Evolutionary conservation across 2,797 vertebrate genomes (phyloP).

Genomic region (Dryobates pubescens): DNA sequence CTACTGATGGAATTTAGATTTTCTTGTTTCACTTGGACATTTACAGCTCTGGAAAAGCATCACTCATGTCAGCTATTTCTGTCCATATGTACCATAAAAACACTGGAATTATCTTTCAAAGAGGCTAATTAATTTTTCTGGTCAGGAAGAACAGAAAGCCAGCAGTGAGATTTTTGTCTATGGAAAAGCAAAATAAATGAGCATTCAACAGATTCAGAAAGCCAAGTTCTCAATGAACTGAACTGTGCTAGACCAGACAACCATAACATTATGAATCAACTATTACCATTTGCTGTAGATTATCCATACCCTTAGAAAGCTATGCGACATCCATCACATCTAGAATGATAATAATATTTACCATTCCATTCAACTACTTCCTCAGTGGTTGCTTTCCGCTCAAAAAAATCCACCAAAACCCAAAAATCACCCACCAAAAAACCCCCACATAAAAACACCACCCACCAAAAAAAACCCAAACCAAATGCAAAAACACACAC

Average conservation of each 20-base stretch:
- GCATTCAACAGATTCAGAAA: not conserved
- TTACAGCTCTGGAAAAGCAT: conserved; percentile 19
- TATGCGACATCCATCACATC: not conserved
- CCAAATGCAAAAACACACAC: too few relatives aligned
- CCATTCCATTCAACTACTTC: not conserved
- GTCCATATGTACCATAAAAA: not conserved
- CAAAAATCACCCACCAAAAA: too few relatives aligned
- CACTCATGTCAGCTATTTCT: not conserved
- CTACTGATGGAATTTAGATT: conserved; percentile 2
- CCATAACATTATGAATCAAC: not conserved
- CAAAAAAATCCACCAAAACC: too few relatives aligned
- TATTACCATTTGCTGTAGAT: not conserved
- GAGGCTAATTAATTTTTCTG: not conserved
- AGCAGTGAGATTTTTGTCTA: not conserved
- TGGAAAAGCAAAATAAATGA: not conserved
- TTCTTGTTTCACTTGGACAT: not conserved
- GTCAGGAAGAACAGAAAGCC: not conserved
- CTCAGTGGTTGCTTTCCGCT: not conserved
- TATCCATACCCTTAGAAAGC: not conserved
- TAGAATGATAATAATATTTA: not conserved
- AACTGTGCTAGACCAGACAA: not conserved
- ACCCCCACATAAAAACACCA: too few relatives aligned
- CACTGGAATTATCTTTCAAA: not conserved
- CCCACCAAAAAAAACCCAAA: too few relatives aligned
- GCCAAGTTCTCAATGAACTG: conserved; percentile 1